These are phyloP conservation scores for Diplazon laetatorius DNA, from an alignment of 2,888 invertebrate genomes.

Conservation along the genomic window DNA sequence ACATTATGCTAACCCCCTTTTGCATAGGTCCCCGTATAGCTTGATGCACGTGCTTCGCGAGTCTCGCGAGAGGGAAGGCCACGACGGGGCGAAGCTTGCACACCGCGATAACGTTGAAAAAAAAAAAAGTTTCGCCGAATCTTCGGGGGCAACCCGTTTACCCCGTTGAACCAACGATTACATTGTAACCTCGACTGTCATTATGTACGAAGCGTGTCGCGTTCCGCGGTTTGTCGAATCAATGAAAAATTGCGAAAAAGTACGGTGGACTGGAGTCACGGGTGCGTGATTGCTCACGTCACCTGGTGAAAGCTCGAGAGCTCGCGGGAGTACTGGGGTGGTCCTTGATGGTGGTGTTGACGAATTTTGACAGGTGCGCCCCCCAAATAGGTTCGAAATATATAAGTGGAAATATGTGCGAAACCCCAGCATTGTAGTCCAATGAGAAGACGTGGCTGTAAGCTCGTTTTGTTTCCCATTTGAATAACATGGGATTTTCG, in stretches of 20 bases:
- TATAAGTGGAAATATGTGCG: no score
- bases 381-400: no score
- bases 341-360: no score
- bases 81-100: slow-evolving; percentile 7
- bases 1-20: slow-evolving; percentile 78
- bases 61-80: slow-evolving; percentile 16
- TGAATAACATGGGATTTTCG: no score
- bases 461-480: no score
- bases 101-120: slow-evolving; percentile 50
- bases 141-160: slow-evolving; percentile 8
- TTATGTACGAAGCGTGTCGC: slow-evolving; percentile 3
- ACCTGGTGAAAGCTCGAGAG: slow-evolving; percentile 23
- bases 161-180: slow-evolving; percentile 34
- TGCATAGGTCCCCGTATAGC: slow-evolving; percentile 70
- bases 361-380: no score
- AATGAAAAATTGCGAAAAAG: slow-evolving; percentile 28
- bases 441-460: no score
- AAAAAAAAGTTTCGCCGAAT: slow-evolving; percentile 37
- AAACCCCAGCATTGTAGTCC: no score
- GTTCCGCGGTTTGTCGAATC: not conserved
- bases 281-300: no score
- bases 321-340: no score
- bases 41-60: slow-evolving; percentile 57
- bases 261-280: no score
- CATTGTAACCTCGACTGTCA: slow-evolving; percentile 2